Evolutionary conservation across 2,113 vertebrate species (phyloP).

Genomic region (Chlorodrepanis virens): DNA sequence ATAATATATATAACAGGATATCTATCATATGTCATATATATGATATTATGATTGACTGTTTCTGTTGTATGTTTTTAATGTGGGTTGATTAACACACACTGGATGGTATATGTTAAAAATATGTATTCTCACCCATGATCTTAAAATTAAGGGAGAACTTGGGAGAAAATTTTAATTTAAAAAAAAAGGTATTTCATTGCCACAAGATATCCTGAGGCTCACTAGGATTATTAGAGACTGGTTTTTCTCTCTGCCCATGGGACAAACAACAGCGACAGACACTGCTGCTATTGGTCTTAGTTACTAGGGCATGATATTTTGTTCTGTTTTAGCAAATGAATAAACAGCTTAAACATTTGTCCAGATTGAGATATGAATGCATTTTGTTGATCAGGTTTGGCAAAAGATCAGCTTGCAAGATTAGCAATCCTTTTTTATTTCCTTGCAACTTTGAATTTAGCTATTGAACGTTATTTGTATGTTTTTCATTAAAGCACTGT

Average conservation of each 20-base stretch:
- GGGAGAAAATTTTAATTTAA: neutral
- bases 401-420: neutral
- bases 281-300: neutral
- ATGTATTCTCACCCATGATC: neutral
- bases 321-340: neutral
- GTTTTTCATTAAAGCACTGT: neutral
- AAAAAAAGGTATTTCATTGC: neutral
- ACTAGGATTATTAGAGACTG: neutral
- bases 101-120: neutral
- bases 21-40: neutral
- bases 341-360: neutral
- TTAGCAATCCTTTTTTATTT: neutral
- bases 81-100: neutral
- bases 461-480: neutral
- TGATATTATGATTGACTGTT: neutral
- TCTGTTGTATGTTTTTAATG: neutral
- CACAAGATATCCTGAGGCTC: neutral
- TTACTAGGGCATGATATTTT: neutral
- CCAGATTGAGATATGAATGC: neutral
- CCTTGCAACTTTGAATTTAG: neutral
- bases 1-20: neutral
- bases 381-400: neutral
- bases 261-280: neutral
- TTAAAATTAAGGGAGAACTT: neutral
- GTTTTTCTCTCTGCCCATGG: neutral